Percentiles rank a stretch among this genome's conserved stretches.
Evolutionary conservation across 2,797 vertebrate genomes (phyloP).

Genomic region (Hippopotamyrus pictus): DNA sequence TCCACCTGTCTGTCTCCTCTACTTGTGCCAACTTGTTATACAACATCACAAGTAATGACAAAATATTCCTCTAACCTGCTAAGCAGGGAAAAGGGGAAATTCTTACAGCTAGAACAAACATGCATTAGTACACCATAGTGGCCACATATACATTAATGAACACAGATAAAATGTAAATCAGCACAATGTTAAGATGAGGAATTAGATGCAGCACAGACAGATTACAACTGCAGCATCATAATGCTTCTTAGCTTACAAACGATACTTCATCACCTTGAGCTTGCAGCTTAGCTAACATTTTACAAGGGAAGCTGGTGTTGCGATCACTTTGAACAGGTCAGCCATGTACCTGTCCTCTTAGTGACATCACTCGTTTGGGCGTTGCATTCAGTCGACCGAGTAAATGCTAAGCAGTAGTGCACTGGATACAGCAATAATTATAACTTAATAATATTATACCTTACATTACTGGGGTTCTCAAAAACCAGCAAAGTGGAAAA

Average conservation of each 20-base stretch:
- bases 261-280: neutral
- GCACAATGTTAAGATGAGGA: neutral
- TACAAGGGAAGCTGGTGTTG: neutral
- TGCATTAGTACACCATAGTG: neutral
- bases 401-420: neutral
- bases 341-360: neutral
- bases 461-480: neutral
- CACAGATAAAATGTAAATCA: neutral
- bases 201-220: neutral
- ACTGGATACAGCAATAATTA: neutral
- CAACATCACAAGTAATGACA: neutral
- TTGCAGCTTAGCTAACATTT: neutral
- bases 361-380: neutral
- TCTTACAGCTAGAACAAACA: neutral
- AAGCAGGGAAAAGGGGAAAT: neutral
- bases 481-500: neutral
- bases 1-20: neutral
- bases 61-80: neutral
- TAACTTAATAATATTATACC: neutral
- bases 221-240: neutral
- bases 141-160: neutral
- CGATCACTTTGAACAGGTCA: neutral
- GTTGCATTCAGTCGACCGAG: neutral
- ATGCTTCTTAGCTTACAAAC: neutral
- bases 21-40: neutral